Conservation (phyloP, 2,113 vertebrate genomes). For the Labeo catla region DNA sequence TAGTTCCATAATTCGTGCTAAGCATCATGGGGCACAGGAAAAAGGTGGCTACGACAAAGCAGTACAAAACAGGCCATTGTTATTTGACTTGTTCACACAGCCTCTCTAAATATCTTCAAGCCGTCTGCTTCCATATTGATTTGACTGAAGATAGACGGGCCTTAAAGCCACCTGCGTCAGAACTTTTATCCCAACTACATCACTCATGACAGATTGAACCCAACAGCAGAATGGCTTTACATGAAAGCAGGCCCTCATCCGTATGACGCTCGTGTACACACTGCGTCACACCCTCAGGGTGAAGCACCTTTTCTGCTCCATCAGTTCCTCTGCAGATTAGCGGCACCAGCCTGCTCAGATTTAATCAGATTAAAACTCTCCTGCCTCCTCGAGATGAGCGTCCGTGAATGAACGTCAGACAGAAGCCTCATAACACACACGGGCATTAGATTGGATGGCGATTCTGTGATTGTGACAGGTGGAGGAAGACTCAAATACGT, state of each 20-base stretch:
- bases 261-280: not conserved
- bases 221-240: constrained; percentile 24
- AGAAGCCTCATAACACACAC: not conserved
- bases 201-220: not conserved
- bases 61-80: not conserved
- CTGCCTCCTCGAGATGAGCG: not conserved
- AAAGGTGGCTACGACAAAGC: not conserved
- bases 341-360: constrained; percentile 34
- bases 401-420: not conserved
- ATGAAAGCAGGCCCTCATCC: not conserved
- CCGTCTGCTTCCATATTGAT: not conserved
- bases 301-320: constrained; percentile 34
- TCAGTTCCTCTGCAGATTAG: constrained; percentile 46
- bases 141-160: not conserved
- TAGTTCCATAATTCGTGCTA: too few relatives aligned
- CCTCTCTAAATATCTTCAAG: not conserved
- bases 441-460: constrained; percentile 12
- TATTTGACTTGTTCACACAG: not conserved
- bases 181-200: not conserved
- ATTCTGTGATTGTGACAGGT: not conserved
- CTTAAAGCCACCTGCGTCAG: constrained; percentile 8
- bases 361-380: constrained; percentile 52
- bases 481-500: not conserved
- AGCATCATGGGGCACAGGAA: too few relatives aligned
- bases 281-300: constrained; percentile 10